These are phyloP conservation scores for Gortyna flavago DNA, from an alignment of 2,888 invertebrate genomes.

Conservation along the genomic window DNA sequence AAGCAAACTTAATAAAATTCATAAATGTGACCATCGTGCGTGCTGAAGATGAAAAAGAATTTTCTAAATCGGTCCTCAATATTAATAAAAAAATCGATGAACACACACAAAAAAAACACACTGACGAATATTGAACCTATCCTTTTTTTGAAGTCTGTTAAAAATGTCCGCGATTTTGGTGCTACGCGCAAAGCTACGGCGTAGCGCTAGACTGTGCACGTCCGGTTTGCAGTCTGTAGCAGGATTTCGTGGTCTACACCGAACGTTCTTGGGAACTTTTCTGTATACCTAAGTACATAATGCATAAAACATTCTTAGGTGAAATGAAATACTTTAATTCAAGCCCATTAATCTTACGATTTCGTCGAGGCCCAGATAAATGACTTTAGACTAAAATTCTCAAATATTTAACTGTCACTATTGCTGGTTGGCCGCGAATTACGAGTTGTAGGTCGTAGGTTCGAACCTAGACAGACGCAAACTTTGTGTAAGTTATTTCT, in stretches of 20 bases:
- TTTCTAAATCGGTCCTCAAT: not conserved
- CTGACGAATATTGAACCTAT: not conserved
- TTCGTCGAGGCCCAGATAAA: not conserved
- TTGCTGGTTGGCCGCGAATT: not conserved
- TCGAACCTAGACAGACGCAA: not conserved
- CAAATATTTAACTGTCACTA: not conserved
- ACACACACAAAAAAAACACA: not conserved
- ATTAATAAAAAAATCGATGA: not conserved
- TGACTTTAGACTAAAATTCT: not conserved
- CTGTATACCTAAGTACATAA: not conserved
- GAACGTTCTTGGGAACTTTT: not conserved
- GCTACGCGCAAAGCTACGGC: slow-evolving; percentile 18
- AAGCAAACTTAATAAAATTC: too few species aligned
- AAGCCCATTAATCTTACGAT: not conserved
- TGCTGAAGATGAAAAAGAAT: not conserved
- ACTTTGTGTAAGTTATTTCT: not conserved
- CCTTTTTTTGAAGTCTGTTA: too few species aligned
- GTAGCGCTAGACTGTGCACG: not conserved
- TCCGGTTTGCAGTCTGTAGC: not conserved
- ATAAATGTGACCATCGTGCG: too few species aligned
- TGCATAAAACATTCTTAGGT: not conserved
- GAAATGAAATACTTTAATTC: not conserved
- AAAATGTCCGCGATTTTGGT: not conserved
- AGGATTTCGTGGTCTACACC: not conserved
- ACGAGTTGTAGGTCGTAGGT: not conserved